phyloP scores from a whole-genome alignment of 2,113 vertebrate species.

The Pithys albifrons region DNA sequence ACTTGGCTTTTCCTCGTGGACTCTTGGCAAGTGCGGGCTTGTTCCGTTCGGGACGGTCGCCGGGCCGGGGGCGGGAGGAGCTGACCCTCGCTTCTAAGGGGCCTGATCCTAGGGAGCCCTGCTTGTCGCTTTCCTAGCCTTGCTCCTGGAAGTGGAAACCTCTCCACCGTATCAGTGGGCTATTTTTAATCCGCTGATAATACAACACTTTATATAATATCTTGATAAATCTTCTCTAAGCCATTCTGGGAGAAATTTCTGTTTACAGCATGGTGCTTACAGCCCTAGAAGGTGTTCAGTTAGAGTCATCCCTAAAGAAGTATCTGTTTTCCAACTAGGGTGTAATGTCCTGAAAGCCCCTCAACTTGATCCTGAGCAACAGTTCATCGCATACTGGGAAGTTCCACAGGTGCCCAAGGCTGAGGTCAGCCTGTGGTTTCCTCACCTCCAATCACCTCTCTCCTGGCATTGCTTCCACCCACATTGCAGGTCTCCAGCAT shows the following conservation, averaged over 20 bases:
- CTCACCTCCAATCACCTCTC: neutral
- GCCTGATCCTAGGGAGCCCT: too few species aligned
- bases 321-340: neutral
- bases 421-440: neutral
- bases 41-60: too few species aligned
- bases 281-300: neutral
- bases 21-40: too few species aligned
- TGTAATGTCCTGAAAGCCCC: neutral
- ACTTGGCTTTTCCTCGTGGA: too few species aligned
- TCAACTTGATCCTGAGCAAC: accelerated
- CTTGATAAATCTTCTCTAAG: neutral
- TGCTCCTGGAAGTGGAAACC: too few species aligned
- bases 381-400: neutral
- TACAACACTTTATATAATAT: neutral
- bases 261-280: neutral
- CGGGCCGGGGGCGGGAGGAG: too few species aligned
- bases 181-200: too few species aligned
- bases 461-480: neutral
- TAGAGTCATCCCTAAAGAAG: neutral
- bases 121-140: too few species aligned
- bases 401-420: neutral
- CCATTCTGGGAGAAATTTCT: neutral
- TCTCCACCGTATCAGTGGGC: too few species aligned
- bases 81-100: too few species aligned
- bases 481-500: neutral